Percentiles rank a stretch among this genome's conserved stretches.
Conservation (phyloP, 2,888 invertebrate species). For the Microctonus aethiopoides region DNA sequence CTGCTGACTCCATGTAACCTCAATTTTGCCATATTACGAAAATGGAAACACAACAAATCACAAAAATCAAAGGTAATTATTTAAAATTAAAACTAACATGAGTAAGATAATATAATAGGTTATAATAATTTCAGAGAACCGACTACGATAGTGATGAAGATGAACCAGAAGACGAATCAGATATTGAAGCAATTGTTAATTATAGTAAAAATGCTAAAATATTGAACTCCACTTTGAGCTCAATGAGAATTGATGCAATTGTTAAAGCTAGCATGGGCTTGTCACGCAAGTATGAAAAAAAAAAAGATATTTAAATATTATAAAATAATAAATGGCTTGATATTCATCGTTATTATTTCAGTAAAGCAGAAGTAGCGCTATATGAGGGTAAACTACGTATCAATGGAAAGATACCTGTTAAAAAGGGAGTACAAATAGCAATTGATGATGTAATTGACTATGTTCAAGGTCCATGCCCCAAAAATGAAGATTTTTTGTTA, state of each 20-base stretch:
- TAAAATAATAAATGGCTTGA: background rate
- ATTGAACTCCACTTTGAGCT: slow-evolving; percentile 73
- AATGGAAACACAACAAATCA: slow-evolving; percentile 3
- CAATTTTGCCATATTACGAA: background rate
- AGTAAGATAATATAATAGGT: background rate
- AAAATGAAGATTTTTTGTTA: slow-evolving; percentile 77
- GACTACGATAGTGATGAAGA: slow-evolving; percentile 13
- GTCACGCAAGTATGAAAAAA: slow-evolving; percentile 75
- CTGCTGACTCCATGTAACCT: slow-evolving; percentile 8
- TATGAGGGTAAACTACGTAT: slow-evolving; percentile 84
- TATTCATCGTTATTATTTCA: slow-evolving; percentile 63
- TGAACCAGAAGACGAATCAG: slow-evolving; percentile 63
- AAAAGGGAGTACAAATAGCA: slow-evolving; percentile 76
- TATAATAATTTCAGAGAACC: background rate
- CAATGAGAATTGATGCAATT: slow-evolving; percentile 78
- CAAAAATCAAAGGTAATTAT: background rate
- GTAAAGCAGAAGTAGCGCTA: slow-evolving; percentile 83
- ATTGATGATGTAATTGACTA: slow-evolving; percentile 84
- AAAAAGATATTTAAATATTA: background rate
- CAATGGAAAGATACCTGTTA: slow-evolving; percentile 80
- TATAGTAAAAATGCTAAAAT: slow-evolving; percentile 75
- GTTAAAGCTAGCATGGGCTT: slow-evolving; percentile 77
- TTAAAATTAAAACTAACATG: background rate
- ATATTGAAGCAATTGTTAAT: slow-evolving; percentile 68
- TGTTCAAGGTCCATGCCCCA: slow-evolving; percentile 74